Base-by-base conservation (phyloP, 1,140 invertebrate species). In the Paralvinella palmiformis region DNA sequence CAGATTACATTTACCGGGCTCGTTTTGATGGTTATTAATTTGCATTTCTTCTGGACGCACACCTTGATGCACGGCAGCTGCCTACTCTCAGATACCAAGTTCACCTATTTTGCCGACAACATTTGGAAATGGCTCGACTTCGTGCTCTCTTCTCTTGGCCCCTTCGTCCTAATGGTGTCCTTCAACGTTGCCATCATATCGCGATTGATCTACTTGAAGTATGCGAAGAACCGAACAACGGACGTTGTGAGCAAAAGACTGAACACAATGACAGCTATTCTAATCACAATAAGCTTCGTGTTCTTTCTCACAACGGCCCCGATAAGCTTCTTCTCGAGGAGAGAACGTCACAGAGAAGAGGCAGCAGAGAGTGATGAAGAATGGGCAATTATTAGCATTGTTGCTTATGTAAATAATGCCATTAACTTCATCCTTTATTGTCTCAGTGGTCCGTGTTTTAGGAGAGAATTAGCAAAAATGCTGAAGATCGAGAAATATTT, bases 251-350 rank as follows among this genome's bases (percentile, higher is more conserved):
- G 7, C 29, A 32, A 31, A 15, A 36, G 33, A 32, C 29, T 36
- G 55, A 33, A 27, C 20, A 32, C 55, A 10, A 41, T 41, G 37
- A 57, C 55, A 32, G 33, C 33, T 5, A 36, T 57, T 20, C 55
- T 60, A 32, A 37, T 76, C 7, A 53, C 70, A 13, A 64, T 69
- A 32, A 72, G 66, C 20, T 37, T 64, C 6, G 67, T 70, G 17
- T 76, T 76, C 62, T 48, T 76, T 10, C 5, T 71, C 41, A 69
- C 73, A 1, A 76, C 73, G 5, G 35, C 67, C 15, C 72, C 73
- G 1, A 68, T 71, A 10, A 10, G 10, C 37, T 10, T 41, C 37
- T 41, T n/a, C n/a, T n/a, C n/a, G n/a, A n/a, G n/a, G n/a, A n/a
- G n/a, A n/a, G n/a, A n/a, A n/a, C n/a, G n/a, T n/a, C n/a, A n/a